Evolutionary conservation across 2,888 invertebrate species (phyloP).

Genomic region (Myopa tessellatipennis): DNA sequence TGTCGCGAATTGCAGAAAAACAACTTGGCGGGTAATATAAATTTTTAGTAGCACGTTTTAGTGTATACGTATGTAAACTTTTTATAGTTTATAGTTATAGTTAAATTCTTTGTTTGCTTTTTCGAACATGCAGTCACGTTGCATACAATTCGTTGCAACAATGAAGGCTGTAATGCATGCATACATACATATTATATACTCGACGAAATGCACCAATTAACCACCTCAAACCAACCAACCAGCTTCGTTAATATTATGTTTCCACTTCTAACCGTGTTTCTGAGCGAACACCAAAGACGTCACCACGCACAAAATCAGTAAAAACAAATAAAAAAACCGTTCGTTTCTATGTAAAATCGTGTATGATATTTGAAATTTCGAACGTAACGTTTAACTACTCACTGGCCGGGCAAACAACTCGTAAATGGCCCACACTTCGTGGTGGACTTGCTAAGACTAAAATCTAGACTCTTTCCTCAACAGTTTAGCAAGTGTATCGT

Average conservation of each 20-base stretch:
- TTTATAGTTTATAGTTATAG: slow-evolving; percentile 10
- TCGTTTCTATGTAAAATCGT: not conserved
- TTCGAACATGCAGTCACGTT: slow-evolving; percentile 49
- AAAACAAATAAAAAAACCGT: not conserved
- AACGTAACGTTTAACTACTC: slow-evolving; percentile 1
- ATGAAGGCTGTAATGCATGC: slow-evolving; percentile 4
- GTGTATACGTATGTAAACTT: too few relatives aligned
- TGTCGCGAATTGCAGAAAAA: not conserved
- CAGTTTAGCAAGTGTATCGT: slow-evolving; percentile 18
- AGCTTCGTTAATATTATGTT: slow-evolving; percentile 2
- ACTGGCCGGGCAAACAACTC: not conserved
- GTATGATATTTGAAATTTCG: not conserved
- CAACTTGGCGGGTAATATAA: not conserved
- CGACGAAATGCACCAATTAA: slow-evolving; percentile 24
- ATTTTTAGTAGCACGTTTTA: slow-evolving; percentile 47
- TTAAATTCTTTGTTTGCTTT: slow-evolving; percentile 44
- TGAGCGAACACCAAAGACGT: not conserved
- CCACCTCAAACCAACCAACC: not conserved
- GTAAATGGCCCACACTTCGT: not conserved
- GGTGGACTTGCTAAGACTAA: slow-evolving; percentile 34
- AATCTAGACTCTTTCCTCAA: slow-evolving; percentile 14
- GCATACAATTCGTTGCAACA: slow-evolving; percentile 34
- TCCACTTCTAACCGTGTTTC: slow-evolving; percentile 20
- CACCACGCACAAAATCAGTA: slow-evolving; percentile 11
- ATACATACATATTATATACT: not conserved